These are phyloP conservation scores for Platysteira castanea DNA, from an alignment of 2,113 vertebrate genomes.

Conservation along the genomic window DNA sequence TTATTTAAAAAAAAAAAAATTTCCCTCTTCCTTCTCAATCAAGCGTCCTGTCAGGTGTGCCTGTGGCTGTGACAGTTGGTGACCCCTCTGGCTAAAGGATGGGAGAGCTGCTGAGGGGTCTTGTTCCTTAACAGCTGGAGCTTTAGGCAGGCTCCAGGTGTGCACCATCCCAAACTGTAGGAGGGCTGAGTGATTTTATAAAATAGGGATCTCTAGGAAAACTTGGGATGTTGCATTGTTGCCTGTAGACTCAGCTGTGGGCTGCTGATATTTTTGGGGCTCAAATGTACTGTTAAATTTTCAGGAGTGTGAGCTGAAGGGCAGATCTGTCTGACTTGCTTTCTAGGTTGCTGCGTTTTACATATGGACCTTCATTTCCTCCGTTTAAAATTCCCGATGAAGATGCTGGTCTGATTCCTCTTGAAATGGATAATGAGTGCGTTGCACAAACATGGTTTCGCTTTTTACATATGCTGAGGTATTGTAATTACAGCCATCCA, in stretches of 20 bases:
- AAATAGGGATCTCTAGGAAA: background rate
- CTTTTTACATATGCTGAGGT: conserved; percentile 98
- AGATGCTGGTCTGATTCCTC: conserved; percentile 88
- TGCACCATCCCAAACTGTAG: background rate
- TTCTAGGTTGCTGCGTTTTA: conserved; percentile 86
- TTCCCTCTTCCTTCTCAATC: fast-evolving
- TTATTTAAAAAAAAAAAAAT: background rate
- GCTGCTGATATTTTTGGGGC: background rate
- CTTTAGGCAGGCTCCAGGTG: background rate
- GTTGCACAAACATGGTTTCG: conserved; percentile 96
- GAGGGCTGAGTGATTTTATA: background rate
- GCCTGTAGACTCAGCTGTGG: background rate
- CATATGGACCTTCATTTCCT: conserved; percentile 92
- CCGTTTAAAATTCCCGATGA: conserved; percentile 94
- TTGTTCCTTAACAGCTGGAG: background rate
- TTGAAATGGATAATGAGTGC: conserved; percentile 95
- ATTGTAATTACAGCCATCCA: background rate
- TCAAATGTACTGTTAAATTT: background rate
- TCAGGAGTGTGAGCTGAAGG: background rate
- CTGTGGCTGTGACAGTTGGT: background rate
- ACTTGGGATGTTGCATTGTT: background rate
- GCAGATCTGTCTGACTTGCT: background rate
- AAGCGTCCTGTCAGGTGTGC: background rate
- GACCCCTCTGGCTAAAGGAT: background rate
- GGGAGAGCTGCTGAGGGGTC: background rate